These are phyloP conservation scores for Amblyornis subalaris DNA, from an alignment of 2,113 vertebrate genomes.

Conservation along the genomic window DNA sequence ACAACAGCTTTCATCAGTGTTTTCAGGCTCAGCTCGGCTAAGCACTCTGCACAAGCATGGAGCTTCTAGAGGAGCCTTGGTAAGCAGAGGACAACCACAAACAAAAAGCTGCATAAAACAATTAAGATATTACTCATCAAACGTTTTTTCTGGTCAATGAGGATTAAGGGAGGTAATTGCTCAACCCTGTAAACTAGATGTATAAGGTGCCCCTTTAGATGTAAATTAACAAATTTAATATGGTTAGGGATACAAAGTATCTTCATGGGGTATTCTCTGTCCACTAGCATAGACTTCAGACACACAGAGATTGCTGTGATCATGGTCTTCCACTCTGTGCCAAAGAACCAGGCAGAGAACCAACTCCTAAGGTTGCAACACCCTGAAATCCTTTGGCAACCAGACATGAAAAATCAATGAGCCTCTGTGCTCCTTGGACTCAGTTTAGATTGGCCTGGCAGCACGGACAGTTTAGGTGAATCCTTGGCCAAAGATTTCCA, in stretches of 20 bases:
- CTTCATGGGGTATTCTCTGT: not conserved
- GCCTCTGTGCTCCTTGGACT: not conserved
- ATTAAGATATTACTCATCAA: not conserved
- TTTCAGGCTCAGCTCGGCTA: not conserved
- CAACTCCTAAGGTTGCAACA: not conserved
- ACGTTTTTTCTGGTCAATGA: not conserved
- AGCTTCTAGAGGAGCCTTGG: not conserved
- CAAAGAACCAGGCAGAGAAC: not conserved
- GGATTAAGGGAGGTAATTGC: not conserved
- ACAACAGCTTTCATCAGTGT: not conserved
- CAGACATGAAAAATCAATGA: accelerated
- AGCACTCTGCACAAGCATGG: not conserved
- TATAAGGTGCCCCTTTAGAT: not conserved
- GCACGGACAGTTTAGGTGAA: not conserved
- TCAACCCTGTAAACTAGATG: not conserved
- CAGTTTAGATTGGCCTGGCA: not conserved
- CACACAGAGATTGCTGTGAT: not conserved
- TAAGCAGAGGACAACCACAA: not conserved
- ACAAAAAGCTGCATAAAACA: not conserved
- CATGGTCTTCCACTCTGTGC: not conserved
- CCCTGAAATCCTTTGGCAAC: not conserved
- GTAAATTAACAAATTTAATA: not conserved
- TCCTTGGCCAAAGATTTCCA: not conserved
- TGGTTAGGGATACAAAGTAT: not conserved
- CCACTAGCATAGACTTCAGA: not conserved